A percentile compares a stretch with the other conserved stretches of the same genome.
Evolutionary conservation across 2,113 vertebrate species (phyloP).

Genomic region (Fregata magnificens): DNA sequence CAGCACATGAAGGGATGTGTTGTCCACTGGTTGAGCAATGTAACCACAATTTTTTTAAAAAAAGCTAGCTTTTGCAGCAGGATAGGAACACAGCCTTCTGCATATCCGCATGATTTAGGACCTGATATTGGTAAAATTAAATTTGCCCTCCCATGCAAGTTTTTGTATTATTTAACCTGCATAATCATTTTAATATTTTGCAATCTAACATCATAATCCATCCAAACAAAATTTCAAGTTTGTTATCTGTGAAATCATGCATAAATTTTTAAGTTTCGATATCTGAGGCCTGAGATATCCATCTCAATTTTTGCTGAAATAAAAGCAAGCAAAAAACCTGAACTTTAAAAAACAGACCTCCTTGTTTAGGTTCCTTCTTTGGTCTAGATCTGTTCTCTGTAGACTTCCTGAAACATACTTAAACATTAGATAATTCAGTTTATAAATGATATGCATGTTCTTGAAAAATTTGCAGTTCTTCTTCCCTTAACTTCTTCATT

Average conservation of each 20-base stretch:
- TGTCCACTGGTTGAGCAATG: neutral
- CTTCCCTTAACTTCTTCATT: neutral
- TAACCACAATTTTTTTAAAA: neutral
- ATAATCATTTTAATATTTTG: neutral
- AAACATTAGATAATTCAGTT: neutral
- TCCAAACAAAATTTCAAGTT: neutral
- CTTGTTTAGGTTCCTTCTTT: slow-evolving; percentile 5
- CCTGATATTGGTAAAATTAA: neutral
- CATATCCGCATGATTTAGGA: neutral
- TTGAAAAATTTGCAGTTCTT: neutral
- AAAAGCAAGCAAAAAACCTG: neutral
- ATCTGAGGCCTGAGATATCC: neutral
- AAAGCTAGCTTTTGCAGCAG: neutral
- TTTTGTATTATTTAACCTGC: neutral
- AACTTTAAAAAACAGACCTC: neutral
- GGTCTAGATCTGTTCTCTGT: neutral
- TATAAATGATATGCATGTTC: neutral
- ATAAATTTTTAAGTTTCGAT: neutral
- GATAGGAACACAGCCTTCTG: neutral
- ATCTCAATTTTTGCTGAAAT: neutral
- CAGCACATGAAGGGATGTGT: neutral
- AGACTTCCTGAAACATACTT: neutral
- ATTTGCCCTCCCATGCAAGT: neutral
- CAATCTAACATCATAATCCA: neutral
- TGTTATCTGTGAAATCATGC: neutral